Conservation (phyloP, 2,113 vertebrate species). For the Antennarius striatus region DNA sequence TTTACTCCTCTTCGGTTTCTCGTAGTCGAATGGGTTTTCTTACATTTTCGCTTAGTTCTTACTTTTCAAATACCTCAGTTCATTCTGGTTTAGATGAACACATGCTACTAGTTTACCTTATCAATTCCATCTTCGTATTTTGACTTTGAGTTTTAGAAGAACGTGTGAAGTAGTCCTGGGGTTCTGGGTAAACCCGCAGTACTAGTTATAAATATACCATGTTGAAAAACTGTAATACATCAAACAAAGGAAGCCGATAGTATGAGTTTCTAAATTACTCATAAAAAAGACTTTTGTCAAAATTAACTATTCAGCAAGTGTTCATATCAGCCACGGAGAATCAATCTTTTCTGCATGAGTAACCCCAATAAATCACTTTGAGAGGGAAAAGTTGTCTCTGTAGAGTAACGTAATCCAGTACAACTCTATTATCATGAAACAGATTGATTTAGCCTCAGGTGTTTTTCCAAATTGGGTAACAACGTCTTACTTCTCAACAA, state of each 20-base stretch:
- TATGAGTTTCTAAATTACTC: too few species aligned
- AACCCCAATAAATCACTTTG: not conserved
- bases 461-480: too few species aligned
- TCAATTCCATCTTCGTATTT: not conserved
- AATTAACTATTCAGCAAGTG: not conserved
- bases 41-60: not conserved
- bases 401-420: slow-evolving; percentile 4
- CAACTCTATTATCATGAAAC: slow-evolving; percentile 13
- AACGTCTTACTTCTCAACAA: too few species aligned
- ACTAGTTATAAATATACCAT: too few species aligned
- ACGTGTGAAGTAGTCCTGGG: too few species aligned
- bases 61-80: not conserved
- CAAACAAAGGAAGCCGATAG: too few species aligned
- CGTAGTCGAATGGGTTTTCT: not conserved
- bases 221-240: too few species aligned
- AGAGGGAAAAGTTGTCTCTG: not conserved
- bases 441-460: slow-evolving; percentile 3
- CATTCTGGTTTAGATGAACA: too few species aligned
- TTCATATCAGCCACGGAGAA: not conserved
- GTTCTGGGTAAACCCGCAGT: too few species aligned
- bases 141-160: not conserved
- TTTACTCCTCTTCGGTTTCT: not conserved
- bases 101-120: too few species aligned
- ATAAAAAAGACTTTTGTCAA: too few species aligned
- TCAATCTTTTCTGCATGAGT: not conserved